A percentile compares a stretch with the other conserved stretches of the same genome.
phyloP scores from a whole-genome alignment of 2,113 vertebrate species.

The Gymnocephalus cernua region DNA sequence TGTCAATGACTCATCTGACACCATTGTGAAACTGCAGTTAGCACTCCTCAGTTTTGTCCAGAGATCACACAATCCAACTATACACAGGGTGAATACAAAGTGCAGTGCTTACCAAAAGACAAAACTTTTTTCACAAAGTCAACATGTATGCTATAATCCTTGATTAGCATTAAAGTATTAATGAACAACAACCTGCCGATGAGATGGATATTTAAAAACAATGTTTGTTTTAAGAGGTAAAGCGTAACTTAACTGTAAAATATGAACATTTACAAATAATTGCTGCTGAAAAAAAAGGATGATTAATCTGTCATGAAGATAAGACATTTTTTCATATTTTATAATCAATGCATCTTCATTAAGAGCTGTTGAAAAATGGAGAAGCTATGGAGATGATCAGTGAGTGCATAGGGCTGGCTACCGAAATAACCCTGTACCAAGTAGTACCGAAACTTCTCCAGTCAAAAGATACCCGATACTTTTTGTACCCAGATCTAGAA shows the following conservation, averaged over 20 bases:
- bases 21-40: constrained; percentile 27
- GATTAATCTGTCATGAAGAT: not conserved
- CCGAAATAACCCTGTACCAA: too few relatives aligned
- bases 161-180: constrained; percentile 23
- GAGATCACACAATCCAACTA: constrained; percentile 20
- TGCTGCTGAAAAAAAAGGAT: not conserved
- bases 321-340: not conserved
- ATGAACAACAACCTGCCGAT: constrained; percentile 20
- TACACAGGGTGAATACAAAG: constrained; percentile 24
- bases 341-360: not conserved
- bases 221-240: constrained; percentile 15
- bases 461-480: too few relatives aligned
- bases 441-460: too few relatives aligned
- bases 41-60: constrained; percentile 30
- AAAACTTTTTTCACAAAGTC: constrained; percentile 14
- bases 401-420: not conserved
- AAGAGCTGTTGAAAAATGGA: not conserved
- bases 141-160: constrained; percentile 14
- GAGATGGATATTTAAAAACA: constrained; percentile 33
- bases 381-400: constrained; percentile 8
- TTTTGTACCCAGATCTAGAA: too few relatives aligned
- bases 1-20: constrained; percentile 3
- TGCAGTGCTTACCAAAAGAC: constrained; percentile 17
- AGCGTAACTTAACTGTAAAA: constrained; percentile 3
- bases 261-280: not conserved